A percentile compares a stretch with the other conserved stretches of the same genome.
phyloP scores from a whole-genome alignment of 1,140 invertebrate genomes.

The Drusus annulatus region DNA sequence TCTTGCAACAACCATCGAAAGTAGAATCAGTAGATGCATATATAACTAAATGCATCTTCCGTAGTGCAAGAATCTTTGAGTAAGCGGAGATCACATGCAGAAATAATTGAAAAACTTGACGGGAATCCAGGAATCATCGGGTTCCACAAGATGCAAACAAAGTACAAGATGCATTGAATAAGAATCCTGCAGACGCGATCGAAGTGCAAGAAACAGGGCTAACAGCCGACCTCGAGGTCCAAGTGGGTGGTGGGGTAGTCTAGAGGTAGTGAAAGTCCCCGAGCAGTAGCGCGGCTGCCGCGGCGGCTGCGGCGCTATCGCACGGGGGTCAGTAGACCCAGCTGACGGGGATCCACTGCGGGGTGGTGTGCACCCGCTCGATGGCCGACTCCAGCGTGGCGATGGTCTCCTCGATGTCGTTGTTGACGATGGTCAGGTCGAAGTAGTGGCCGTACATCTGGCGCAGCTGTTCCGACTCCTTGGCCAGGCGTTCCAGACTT shows the following conservation, averaged over 20 bases:
- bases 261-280: constrained; percentile 59
- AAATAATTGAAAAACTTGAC: too few relatives aligned
- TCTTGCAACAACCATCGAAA: too few relatives aligned
- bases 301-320: constrained; percentile 54
- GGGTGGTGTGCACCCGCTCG: constrained; percentile 89
- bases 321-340: constrained; percentile 91
- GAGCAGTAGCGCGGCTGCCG: constrained; percentile 56
- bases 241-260: background rate
- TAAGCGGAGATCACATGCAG: too few relatives aligned
- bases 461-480: constrained; percentile 95
- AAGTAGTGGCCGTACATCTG: constrained; percentile 98
- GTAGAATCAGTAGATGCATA: too few relatives aligned
- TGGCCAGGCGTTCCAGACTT: constrained; percentile 93
- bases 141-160: background rate
- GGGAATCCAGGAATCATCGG: too few relatives aligned
- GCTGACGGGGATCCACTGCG: constrained; percentile 95
- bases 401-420: constrained; percentile 99
- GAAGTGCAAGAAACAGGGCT: background rate
- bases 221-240: background rate
- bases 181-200: background rate
- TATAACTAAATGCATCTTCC: too few relatives aligned
- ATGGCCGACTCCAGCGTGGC: constrained; percentile 91
- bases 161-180: background rate
- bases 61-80: too few relatives aligned
- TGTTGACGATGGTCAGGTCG: constrained; percentile 98